Evolutionary conservation across 2,797 vertebrate species (phyloP).

Genomic region (Helostoma temminkii): DNA sequence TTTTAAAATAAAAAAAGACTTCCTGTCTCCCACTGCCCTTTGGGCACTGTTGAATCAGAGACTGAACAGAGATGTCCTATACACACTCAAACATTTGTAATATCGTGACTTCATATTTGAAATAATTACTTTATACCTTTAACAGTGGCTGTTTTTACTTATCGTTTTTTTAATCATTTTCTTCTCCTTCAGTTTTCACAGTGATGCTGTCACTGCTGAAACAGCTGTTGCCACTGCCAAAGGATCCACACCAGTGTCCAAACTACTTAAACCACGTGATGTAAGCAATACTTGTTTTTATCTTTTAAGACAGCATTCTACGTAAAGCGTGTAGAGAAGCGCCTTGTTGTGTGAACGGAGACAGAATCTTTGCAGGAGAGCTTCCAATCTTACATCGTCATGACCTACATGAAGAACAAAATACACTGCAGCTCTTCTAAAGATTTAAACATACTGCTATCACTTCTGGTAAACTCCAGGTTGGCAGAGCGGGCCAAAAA

Average conservation of each 20-base stretch:
- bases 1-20: neutral
- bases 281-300: conserved; percentile 55
- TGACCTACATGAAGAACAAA: conserved; percentile 17
- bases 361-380: conserved; percentile 11
- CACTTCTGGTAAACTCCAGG: conserved; percentile 89
- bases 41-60: too few species aligned
- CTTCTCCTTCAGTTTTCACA: conserved; percentile 81
- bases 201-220: conserved; percentile 78
- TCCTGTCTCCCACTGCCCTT: too few species aligned
- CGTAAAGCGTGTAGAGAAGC: conserved; percentile 21
- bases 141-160: neutral
- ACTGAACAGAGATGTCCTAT: too few species aligned
- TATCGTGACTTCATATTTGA: neutral
- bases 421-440: conserved; percentile 23
- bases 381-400: neutral
- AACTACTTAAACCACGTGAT: conserved; percentile 71
- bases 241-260: conserved; percentile 55
- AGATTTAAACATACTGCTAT: conserved; percentile 85
- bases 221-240: conserved; percentile 66
- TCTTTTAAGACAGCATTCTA: neutral
- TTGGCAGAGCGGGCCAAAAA: conserved; percentile 92
- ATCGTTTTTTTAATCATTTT: neutral
- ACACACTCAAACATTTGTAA: too few species aligned
- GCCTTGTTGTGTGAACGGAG: conserved; percentile 37
- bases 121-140: neutral